Evolutionary conservation across 1,140 invertebrate species (phyloP), one percentile per base, ranked within the genome.

Genomic region (Agrypnia vestita): DNA sequence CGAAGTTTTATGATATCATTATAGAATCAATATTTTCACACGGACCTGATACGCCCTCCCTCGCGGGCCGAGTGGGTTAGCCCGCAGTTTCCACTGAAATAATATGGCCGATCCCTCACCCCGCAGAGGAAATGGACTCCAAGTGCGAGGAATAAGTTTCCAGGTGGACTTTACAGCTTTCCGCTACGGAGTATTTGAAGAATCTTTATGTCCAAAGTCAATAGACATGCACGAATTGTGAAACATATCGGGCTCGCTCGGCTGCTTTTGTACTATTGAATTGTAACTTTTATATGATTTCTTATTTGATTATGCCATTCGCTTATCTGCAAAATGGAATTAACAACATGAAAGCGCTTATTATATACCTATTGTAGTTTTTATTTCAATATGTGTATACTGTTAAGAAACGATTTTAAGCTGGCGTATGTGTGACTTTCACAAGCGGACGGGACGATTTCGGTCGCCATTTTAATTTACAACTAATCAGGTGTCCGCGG

Each of bases 151-250:
- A 21, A 71, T 49, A 71, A 21, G 67, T 71, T 47, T 71, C 67
- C 67, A 71, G 67, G 67, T 71, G 67, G 67, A 71, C 46, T 71
- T 71, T 51, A 71, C 67, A 71, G 56, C 71, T 74, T 74, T 56
- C 71, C 51, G 71, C 51, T 55, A 56, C 56, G 71, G 53, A 74
- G 71, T 74, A 56, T 74, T 74, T 61, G 74, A 76, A 76, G 74
- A 76, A 76, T 74, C 71, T 74, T 76, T 76, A 64, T 76, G 71
- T 76, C 61, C 21, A 69, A 76, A 80, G 73, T 76, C 79, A 80
- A 80, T 80, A 80, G 79, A 80, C 61, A 76, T 76, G 79, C 74
- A 76, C 73, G 67, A 62, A 72, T 76, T 80, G 73, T 69, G 79
- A 72, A 61, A 80, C 79, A 67, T 72, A 76, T 76, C 64, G 78